Base-by-base conservation (phyloP, 2,113 vertebrate species). In the Corythaeola cristata region DNA sequence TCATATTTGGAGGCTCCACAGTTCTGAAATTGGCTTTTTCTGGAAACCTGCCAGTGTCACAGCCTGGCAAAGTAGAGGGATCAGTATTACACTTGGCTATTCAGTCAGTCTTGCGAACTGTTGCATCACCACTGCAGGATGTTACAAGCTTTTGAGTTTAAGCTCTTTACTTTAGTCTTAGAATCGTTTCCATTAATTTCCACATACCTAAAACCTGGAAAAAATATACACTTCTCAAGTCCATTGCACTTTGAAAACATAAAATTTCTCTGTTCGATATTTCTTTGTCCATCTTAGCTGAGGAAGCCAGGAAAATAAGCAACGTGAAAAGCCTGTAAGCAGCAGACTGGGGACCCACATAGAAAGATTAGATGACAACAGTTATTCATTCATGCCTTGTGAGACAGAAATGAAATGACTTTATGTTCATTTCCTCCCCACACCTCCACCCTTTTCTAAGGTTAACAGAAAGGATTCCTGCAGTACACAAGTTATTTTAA, bases 11-110 rank as follows among this genome's bases (percentile, higher is more conserved):
- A 97, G 81, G 77, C 96, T 94, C 94, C 84, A 73, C 75, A 78
- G 64, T 89, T 96, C 96, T 97, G 96, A 95, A 96, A 94, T 8
- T 67, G 94, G 95, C 67, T 97, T 97, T 83, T 94, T 94, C 92
- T 97, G 96, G 97, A 96, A 85, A 71, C 85, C 67, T 83, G 96
- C 94, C 97, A 95, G 59, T 75, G 89, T 97, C 97, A 94, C 83
- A 92, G 47, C 49, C 95, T 97, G 94, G 90, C 92, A 93, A 95
- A 93, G 62, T 6, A 47, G 22, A 87, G 69, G 68, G 67, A 94
- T 93, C 76, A 83, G 87, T 92, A 96, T 95, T 91, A 83, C 86
- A 56, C 88, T 95, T 90, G 66, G 85, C 95, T 95, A 89, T 76
- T 94, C 83, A 71, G 64, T 75, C 90, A 80, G 64, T 63, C 81